Conservation (phyloP, 2,797 vertebrate species). For the Manis crassicaudata region DNA sequence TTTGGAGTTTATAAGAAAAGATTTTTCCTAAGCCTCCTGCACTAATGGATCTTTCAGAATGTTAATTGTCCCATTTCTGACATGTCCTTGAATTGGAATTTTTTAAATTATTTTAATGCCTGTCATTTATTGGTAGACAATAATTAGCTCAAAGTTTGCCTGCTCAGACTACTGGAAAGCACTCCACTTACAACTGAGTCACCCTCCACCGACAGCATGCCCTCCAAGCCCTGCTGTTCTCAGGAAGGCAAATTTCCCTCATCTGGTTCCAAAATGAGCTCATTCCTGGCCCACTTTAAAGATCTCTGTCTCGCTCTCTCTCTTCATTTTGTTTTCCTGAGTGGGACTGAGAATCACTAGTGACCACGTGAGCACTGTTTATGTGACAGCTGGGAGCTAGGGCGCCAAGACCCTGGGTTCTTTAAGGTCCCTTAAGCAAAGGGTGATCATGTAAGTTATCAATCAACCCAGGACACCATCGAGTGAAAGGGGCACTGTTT, state of each 20-base stretch:
- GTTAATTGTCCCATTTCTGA: not conserved
- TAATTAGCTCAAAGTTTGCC: not conserved
- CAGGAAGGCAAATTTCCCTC: not conserved
- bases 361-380: rapidly evolving
- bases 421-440: not conserved
- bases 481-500: rapidly evolving
- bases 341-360: not conserved
- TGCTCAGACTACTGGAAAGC: not conserved
- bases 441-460: not conserved
- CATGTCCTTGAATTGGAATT: constrained; percentile 38
- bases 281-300: not conserved
- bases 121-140: not conserved
- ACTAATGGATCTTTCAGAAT: constrained; percentile 33
- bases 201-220: rapidly evolving
- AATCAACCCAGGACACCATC: rapidly evolving
- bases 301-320: not conserved
- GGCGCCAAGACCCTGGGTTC: not conserved
- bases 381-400: not conserved
- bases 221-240: not conserved
- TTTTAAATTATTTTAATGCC: not conserved
- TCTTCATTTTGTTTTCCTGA: not conserved
- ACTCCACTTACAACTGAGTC: not conserved
- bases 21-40: constrained; percentile 1
- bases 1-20: constrained; percentile 7
- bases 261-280: not conserved